These are phyloP conservation scores for Palythoa grandiflora DNA, from an alignment of 92 coral and sea anemone species.

Conservation along the genomic window DNA sequence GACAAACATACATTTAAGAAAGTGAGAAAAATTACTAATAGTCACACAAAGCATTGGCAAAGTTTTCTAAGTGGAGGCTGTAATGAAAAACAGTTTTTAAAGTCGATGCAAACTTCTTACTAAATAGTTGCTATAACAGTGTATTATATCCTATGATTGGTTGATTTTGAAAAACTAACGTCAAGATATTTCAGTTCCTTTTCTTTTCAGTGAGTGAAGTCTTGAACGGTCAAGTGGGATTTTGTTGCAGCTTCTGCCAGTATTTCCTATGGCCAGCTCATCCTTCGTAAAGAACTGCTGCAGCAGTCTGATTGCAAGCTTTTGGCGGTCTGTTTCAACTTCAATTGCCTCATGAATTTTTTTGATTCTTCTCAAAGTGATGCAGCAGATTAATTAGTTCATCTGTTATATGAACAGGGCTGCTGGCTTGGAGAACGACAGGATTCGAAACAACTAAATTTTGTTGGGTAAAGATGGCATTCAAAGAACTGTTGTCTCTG, in stretches of 20 bases:
- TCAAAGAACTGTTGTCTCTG: too few species aligned
- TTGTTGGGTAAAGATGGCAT: too few species aligned
- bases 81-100: too few species aligned
- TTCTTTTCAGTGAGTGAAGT: conserved; percentile 17
- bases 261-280: background rate
- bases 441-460: background rate
- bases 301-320: conserved; percentile 4
- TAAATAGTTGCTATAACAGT: background rate
- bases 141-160: background rate
- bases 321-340: background rate
- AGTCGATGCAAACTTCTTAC: background rate
- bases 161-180: too few species aligned
- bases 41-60: too few species aligned
- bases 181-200: background rate
- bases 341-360: conserved; percentile 41
- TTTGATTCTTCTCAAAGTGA: conserved; percentile 36
- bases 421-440: conserved; percentile 4
- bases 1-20: background rate
- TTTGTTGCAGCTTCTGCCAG: background rate
- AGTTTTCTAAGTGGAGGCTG: too few species aligned
- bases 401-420: conserved; percentile 43
- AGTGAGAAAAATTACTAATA: too few species aligned
- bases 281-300: background rate
- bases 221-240: background rate
- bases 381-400: conserved; percentile 43